A percentile compares a stretch with the other conserved stretches of the same genome.
Evolutionary conservation across 2,888 invertebrate genomes (phyloP).

Genomic region (Cheilosia urbana): DNA sequence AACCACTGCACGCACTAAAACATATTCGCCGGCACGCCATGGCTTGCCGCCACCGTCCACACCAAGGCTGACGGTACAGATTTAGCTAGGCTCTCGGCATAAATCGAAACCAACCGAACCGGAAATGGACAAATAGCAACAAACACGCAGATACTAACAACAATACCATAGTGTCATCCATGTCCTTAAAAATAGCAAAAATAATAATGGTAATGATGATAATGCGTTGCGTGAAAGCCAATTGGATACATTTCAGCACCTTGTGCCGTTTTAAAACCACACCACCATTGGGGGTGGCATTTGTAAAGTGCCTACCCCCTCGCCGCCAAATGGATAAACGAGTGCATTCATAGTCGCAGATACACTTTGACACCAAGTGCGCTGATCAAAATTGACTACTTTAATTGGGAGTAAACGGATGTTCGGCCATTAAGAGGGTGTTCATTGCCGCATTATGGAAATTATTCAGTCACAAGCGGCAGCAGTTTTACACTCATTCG

Average conservation of each 20-base stretch:
- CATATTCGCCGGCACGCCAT: neutral
- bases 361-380: constrained; percentile 45
- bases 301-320: constrained; percentile 47
- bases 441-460: constrained; percentile 67
- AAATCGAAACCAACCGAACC: constrained; percentile 38
- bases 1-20: neutral
- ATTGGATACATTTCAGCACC: constrained; percentile 39
- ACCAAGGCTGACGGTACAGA: neutral
- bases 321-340: neutral
- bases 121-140: constrained; percentile 44
- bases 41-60: constrained; percentile 16
- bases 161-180: neutral
- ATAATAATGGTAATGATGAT: constrained; percentile 47
- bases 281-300: neutral
- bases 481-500: constrained; percentile 14
- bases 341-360: constrained; percentile 35
- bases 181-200: neutral
- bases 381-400: constrained; percentile 55
- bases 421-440: constrained; percentile 62
- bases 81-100: constrained; percentile 22
- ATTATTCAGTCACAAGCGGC: constrained; percentile 40
- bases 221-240: constrained; percentile 43
- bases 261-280: neutral
- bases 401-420: constrained; percentile 68
- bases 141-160: constrained; percentile 5